Conservation (phyloP, 2,888 invertebrate genomes). For the Catotricha subobsoleta region DNA sequence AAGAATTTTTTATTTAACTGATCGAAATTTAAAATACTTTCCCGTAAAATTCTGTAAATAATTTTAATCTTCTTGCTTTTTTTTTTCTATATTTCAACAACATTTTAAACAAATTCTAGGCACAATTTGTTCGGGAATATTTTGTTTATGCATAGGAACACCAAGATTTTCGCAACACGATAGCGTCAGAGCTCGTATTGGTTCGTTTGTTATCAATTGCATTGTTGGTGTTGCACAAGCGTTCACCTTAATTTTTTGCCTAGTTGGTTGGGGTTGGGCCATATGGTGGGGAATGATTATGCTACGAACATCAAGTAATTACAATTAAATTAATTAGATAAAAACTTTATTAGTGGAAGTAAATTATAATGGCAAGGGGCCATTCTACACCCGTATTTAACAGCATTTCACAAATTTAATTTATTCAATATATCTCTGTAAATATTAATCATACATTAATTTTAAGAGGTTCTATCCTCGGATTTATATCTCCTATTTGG, state of each 20-base stretch:
- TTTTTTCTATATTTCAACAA: background rate
- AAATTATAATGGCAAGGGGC: background rate
- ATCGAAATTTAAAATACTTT: background rate
- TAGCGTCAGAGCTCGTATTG: constrained; percentile 53
- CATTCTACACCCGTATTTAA: background rate
- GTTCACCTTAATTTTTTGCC: constrained; percentile 84
- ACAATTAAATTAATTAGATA: background rate
- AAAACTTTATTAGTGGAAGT: background rate
- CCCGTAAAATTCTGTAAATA: background rate
- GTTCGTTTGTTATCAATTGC: constrained; percentile 68
- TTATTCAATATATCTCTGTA: too few species aligned
- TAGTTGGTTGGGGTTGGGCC: constrained; percentile 97
- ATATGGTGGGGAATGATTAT: constrained; percentile 95
- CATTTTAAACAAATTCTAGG: constrained; percentile 38
- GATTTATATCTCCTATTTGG: too few species aligned
- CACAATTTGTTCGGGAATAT: constrained; percentile 72
- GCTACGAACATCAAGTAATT: constrained; percentile 74
- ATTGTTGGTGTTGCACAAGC: constrained; percentile 76
- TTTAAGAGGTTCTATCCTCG: too few species aligned
- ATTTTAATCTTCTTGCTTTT: background rate
- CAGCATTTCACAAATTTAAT: too few species aligned
- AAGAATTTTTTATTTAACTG: constrained; percentile 14
- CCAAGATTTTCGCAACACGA: constrained; percentile 72
- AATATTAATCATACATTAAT: too few species aligned
- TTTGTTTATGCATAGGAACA: constrained; percentile 75